phyloP scores from a whole-genome alignment of 2,113 vertebrate genomes.

The Leucopternis melanops region DNA sequence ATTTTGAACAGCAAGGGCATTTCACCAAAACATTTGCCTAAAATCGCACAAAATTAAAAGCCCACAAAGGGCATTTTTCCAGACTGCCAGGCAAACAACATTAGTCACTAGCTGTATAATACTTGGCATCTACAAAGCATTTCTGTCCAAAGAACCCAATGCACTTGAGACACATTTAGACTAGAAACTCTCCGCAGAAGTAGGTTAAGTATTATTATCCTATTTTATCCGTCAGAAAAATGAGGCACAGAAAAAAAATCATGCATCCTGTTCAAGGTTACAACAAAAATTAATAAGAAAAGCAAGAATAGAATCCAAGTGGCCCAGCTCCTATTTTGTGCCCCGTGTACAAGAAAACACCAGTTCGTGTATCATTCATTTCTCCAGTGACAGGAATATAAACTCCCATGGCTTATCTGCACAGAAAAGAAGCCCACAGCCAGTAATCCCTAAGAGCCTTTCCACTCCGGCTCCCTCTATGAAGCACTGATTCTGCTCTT shows the following conservation, averaged over 20 bases:
- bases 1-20: conserved; percentile 2
- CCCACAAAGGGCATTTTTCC: conserved; percentile 21
- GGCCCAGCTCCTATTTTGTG: background rate
- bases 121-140: background rate
- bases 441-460: background rate
- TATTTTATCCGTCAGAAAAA: background rate
- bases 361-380: background rate
- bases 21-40: conserved; percentile 3
- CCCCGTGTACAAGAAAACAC: background rate
- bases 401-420: background rate
- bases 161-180: conserved; percentile 39
- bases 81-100: conserved; percentile 23
- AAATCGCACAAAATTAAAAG: background rate
- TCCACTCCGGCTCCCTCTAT: background rate
- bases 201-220: conserved; percentile 32
- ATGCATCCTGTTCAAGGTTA: background rate
- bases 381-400: background rate
- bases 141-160: conserved; percentile 24
- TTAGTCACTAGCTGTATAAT: background rate
- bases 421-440: background rate
- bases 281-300: background rate
- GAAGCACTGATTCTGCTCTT: background rate
- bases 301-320: background rate
- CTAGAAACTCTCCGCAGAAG: conserved; percentile 12
- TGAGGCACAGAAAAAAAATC: background rate